These are phyloP conservation scores for Daptonema setosum DNA, from an alignment of 2,888 invertebrate species.

Conservation along the genomic window DNA sequence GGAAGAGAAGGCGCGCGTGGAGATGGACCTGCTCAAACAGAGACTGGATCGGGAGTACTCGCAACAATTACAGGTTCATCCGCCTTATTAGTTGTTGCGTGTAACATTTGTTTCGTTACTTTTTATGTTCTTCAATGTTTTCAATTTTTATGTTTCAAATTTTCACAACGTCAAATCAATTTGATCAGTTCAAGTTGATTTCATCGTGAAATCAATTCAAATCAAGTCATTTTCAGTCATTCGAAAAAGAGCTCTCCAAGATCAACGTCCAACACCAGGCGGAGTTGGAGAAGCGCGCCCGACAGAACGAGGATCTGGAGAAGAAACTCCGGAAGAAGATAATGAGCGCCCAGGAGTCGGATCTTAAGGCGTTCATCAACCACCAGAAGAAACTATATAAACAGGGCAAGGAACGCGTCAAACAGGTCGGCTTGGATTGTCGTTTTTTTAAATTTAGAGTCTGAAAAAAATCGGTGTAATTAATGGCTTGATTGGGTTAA, in stretches of 20 bases:
- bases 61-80: constrained; percentile 47
- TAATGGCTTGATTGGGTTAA: too few relatives aligned
- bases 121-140: too few relatives aligned
- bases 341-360: constrained; percentile 61
- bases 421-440: constrained; percentile 31
- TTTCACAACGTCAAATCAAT: constrained; percentile 3
- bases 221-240: constrained; percentile 32
- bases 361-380: constrained; percentile 67
- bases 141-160: too few relatives aligned
- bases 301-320: constrained; percentile 65
- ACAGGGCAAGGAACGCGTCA: constrained; percentile 83
- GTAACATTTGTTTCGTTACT: too few relatives aligned
- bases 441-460: not conserved
- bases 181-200: not conserved
- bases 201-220: too few relatives aligned
- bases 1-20: constrained; percentile 80
- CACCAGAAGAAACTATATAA: constrained; percentile 85
- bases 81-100: not conserved
- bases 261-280: constrained; percentile 45
- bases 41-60: constrained; percentile 91
- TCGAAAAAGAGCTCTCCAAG: constrained; percentile 71
- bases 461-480: too few relatives aligned
- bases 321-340: constrained; percentile 82
- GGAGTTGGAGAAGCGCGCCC: constrained; percentile 40
- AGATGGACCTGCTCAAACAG: constrained; percentile 86